phyloP scores from a whole-genome alignment of 2,113 vertebrate species.

The Phoxinus phoxinus region DNA sequence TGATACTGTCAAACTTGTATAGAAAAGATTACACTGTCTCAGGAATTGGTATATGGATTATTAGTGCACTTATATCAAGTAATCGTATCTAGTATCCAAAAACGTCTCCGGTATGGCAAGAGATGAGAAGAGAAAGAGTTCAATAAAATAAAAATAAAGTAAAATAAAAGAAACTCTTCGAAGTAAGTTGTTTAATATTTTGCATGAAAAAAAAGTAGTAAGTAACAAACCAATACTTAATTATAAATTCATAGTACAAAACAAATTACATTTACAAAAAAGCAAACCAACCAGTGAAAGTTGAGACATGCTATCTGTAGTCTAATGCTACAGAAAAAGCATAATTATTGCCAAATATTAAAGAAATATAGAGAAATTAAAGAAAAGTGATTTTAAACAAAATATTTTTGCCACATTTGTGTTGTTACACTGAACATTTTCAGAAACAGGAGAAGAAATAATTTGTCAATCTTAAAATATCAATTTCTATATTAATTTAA shows the following conservation, averaged over 20 bases:
- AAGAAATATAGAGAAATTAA: neutral
- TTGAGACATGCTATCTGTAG: neutral
- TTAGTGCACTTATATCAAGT: neutral
- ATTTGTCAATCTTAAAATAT: neutral
- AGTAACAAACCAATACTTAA: neutral
- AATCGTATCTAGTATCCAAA: neutral
- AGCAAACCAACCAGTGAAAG: neutral
- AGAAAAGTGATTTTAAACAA: neutral
- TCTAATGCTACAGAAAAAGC: neutral
- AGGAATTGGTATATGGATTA: neutral
- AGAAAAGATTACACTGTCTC: neutral
- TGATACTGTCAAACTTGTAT: neutral
- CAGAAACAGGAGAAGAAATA: neutral
- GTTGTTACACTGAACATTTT: neutral
- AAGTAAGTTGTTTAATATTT: neutral
- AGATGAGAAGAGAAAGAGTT: neutral
- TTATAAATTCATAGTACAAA: neutral
- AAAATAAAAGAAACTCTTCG: neutral
- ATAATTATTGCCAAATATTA: neutral
- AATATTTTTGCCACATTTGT: neutral
- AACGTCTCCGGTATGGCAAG: neutral
- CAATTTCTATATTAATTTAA: neutral
- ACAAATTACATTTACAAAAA: neutral
- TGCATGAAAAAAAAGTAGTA: neutral
- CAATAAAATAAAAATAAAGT: neutral